phyloP scores from a whole-genome alignment of 2,113 vertebrate genomes.

The Oryzias melastigma region DNA sequence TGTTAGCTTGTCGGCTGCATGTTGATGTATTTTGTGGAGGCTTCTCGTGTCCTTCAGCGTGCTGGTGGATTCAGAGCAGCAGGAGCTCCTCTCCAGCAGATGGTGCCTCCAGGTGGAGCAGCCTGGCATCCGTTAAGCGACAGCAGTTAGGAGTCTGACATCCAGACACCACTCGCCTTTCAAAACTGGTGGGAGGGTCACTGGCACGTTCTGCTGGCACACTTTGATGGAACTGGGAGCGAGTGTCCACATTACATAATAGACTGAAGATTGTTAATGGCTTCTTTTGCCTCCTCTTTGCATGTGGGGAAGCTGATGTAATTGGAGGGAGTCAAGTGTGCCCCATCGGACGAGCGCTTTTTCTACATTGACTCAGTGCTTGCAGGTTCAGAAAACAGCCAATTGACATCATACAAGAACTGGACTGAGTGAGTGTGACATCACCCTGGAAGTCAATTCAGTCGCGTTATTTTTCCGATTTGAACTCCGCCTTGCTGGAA shows the following conservation, averaged over 20 bases:
- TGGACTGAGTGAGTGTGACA: too few relatives aligned
- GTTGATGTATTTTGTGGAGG: not conserved
- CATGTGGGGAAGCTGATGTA: too few relatives aligned
- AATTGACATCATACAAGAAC: too few relatives aligned
- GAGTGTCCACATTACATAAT: not conserved
- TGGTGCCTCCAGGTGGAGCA: slow-evolving; percentile 56
- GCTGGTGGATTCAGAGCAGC: slow-evolving; percentile 38
- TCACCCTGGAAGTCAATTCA: too few relatives aligned
- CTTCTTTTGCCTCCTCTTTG: too few relatives aligned
- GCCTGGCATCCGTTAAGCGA: slow-evolving; percentile 28
- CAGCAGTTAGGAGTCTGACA: slow-evolving; percentile 40
- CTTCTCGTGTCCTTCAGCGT: slow-evolving; percentile 34
- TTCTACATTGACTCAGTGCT: too few relatives aligned
- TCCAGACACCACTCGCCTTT: slow-evolving; percentile 16
- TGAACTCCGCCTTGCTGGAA: too few relatives aligned
- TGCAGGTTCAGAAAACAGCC: too few relatives aligned
- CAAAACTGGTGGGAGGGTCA: not conserved
- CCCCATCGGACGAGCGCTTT: too few relatives aligned
- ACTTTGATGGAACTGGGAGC: not conserved
- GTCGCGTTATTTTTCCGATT: too few relatives aligned
- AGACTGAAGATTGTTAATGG: not conserved
- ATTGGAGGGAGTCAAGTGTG: too few relatives aligned
- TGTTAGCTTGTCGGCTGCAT: not conserved
- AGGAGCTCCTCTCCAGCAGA: slow-evolving; percentile 34
- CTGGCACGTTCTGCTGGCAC: not conserved